Percentiles rank a stretch among this genome's conserved stretches.
Evolutionary conservation across 2,888 invertebrate species (phyloP).

Genomic region (Pterostichus madidus): DNA sequence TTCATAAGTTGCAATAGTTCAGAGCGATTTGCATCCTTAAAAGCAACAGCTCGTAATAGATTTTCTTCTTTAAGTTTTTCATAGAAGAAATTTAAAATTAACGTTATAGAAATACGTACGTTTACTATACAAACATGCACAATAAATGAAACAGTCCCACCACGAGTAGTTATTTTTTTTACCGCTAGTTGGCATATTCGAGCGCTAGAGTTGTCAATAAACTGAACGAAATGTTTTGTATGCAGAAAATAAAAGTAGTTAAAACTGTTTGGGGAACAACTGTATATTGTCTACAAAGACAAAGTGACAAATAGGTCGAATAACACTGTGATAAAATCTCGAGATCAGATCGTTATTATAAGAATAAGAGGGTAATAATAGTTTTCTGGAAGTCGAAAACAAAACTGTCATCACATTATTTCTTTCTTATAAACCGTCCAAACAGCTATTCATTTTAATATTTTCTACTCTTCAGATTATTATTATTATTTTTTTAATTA

Average conservation of each 20-base stretch:
- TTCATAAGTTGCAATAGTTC: too few species aligned
- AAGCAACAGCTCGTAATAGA: too few species aligned
- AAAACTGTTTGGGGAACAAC: slow-evolving; percentile 35
- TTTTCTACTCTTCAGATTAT: not conserved
- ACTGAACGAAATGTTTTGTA: slow-evolving; percentile 5
- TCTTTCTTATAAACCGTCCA: not conserved
- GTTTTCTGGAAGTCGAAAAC: slow-evolving; percentile 84
- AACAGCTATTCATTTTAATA: slow-evolving; percentile 26
- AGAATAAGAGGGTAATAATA: slow-evolving; percentile 84
- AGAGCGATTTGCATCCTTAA: too few species aligned
- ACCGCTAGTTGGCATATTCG: too few species aligned
- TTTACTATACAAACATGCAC: too few species aligned
- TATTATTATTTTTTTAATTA: not conserved
- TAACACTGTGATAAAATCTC: slow-evolving; percentile 67
- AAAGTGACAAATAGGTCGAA: slow-evolving; percentile 42
- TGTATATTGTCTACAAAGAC: slow-evolving; percentile 44
- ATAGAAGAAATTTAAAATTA: too few species aligned
- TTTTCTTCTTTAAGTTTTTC: too few species aligned
- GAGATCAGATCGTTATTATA: slow-evolving; percentile 73
- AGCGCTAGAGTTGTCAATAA: too few species aligned
- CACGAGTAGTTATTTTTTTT: too few species aligned
- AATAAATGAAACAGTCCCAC: too few species aligned
- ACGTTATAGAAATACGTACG: too few species aligned
- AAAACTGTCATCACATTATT: slow-evolving; percentile 79
- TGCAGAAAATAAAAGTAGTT: slow-evolving; percentile 19